A percentile compares a stretch with the other conserved stretches of the same genome.
Conservation (phyloP, 2,888 invertebrate genomes). For the Bibio marci region DNA sequence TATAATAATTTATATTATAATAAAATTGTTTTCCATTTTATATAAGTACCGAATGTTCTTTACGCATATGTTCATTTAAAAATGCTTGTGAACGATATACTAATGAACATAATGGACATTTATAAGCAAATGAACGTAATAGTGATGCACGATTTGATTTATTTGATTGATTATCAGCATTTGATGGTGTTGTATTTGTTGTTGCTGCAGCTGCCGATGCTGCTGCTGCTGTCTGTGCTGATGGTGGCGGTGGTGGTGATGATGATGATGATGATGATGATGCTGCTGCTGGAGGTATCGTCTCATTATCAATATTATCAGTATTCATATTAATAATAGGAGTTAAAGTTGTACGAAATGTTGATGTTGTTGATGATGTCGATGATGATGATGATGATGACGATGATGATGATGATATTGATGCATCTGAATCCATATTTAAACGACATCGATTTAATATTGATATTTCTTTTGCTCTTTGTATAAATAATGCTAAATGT, state of each 20-base stretch:
- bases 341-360: neutral
- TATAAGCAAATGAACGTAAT: constrained; percentile 17
- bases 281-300: too few relatives aligned
- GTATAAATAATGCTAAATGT: constrained; percentile 1
- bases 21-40: too few relatives aligned
- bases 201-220: neutral
- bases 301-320: too few relatives aligned
- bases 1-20: too few relatives aligned
- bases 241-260: constrained; percentile 5
- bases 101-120: constrained; percentile 27
- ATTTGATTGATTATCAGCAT: neutral
- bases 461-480: constrained; percentile 1
- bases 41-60: constrained; percentile 27
- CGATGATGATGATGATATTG: constrained; percentile 1
- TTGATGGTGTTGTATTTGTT: neutral
- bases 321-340: too few relatives aligned
- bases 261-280: neutral
- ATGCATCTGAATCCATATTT: neutral
- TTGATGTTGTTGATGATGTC: constrained; percentile 5
- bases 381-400: neutral
- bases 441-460: neutral
- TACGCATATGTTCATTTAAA: constrained; percentile 29
- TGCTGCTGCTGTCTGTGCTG: neutral
- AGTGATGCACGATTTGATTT: neutral
- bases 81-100: constrained; percentile 27